Base-by-base conservation (phyloP, 1,140 invertebrate species). In the Scaptomyza graminum region DNA sequence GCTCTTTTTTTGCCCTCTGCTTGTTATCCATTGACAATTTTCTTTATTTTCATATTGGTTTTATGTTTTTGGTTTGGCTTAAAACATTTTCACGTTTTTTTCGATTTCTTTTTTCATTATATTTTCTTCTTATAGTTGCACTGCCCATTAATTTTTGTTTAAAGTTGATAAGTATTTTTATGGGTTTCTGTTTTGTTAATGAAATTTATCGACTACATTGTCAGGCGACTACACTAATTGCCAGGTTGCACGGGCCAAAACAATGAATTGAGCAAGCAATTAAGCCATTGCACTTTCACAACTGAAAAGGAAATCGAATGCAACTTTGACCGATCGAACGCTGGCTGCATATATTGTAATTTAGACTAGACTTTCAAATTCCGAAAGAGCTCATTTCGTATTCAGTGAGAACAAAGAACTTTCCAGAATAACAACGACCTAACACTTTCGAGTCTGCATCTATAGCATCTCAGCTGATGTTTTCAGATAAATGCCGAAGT, bases 1-100 rank as follows among this genome's bases (percentile, higher is more conserved):
- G 56, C 61, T 74, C 49, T 60, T 72, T 66, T 72, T 74, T 41
- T 43, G 67, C 64, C 63, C 64, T 46, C 54, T 64, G 43, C 79
- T 83, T 74, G 78, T 88, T 79, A 73, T 65, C 83, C 83, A 76
- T 47, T 79, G 74, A 72, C 66, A 79, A 78, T 67, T 49, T 67
- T 56, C 37, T 46, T 73, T 55, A 46, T 64, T 31, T 31, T 31
- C 28, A 6, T 31, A 2, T 22, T 22, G 18, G 18, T 9, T 37
- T 62, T 62, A 59, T 15, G n/a, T 34, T 46, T 78, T 62, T 25
- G 13, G 16, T 31, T 37, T 60, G 56, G 0, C 7, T 68, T 61
- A 68, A 74, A 37, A 61, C 52, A 65, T 67, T 71, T 64, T 70
- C 16, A 63, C 62, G 56, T 64, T 63, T 16, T 62, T 57, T 47